A percentile compares a stretch with the other conserved stretches of the same genome.
phyloP scores from a whole-genome alignment of 2,113 vertebrate genomes.

The Epinephelus fuscoguttatus region DNA sequence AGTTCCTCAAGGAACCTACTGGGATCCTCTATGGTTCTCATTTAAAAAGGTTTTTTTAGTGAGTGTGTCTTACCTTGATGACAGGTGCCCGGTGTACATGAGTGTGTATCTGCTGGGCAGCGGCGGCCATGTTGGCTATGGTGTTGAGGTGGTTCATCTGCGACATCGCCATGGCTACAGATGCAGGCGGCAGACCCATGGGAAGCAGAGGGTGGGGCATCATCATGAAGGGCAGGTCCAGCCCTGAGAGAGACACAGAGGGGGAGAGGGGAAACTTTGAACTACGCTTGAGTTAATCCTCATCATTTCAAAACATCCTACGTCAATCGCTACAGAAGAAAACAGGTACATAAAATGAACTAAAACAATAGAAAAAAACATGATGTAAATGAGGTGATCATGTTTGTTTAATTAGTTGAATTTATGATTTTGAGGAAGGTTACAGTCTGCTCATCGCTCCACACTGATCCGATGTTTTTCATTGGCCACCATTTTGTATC shows the following conservation, averaged over 20 bases:
- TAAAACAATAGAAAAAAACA: no score
- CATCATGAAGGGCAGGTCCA: constrained; percentile 98
- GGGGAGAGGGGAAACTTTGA: no score
- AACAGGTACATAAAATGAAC: no score
- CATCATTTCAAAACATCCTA: no score
- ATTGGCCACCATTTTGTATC: no score
- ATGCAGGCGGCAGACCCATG: constrained; percentile 91
- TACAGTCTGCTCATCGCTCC: no score
- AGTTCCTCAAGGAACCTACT: constrained; percentile 27
- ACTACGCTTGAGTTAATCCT: no score
- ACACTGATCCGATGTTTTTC: no score
- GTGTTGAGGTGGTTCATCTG: constrained; percentile 99
- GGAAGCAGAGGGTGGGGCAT: constrained; percentile 89
- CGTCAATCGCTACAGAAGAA: no score
- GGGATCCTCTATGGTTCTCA: background rate
- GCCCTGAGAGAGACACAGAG: constrained; percentile 83
- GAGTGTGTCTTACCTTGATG: constrained; percentile 77
- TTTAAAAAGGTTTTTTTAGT: background rate
- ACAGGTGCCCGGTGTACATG: constrained; percentile 78
- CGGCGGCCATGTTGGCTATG: constrained; percentile 96
- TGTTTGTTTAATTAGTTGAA: no score
- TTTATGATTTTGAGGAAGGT: no score
- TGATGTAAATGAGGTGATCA: no score
- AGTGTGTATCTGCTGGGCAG: constrained; percentile 87
- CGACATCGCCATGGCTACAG: constrained; percentile 98